phyloP scores from a whole-genome alignment of 2,113 vertebrate genomes.

The Ageneiosus marmoratus region DNA sequence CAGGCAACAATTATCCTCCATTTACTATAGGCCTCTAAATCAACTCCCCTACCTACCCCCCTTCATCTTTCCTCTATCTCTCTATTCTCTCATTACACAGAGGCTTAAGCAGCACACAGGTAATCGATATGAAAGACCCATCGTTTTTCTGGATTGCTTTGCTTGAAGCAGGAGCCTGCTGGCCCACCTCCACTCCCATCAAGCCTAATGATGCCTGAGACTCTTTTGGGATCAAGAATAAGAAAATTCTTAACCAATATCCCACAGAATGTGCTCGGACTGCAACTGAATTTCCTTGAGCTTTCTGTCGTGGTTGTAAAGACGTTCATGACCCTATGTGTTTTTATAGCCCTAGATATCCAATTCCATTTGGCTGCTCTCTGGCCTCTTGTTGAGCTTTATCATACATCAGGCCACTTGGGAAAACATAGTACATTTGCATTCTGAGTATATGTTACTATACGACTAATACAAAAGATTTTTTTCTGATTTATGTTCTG shows the following conservation, averaged over 20 bases:
- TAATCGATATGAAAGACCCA: constrained; percentile 46
- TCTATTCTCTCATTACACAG: constrained; percentile 50
- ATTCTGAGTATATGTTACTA: constrained; percentile 10
- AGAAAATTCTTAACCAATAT: constrained; percentile 35
- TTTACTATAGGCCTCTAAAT: constrained; percentile 32
- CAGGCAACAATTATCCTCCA: constrained; percentile 46
- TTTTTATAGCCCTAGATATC: constrained; percentile 23
- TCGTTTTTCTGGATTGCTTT: constrained; percentile 44
- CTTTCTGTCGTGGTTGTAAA: background rate
- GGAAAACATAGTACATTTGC: background rate
- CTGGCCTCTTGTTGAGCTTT: background rate
- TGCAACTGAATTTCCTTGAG: background rate
- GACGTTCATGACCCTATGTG: background rate
- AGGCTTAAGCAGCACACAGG: constrained; percentile 45
- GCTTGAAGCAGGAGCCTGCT: constrained; percentile 34
- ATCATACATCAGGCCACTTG: background rate
- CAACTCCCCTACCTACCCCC: background rate
- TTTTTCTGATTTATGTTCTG: background rate
- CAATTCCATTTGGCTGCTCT: constrained; percentile 11
- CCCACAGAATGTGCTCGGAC: background rate
- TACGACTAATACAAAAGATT: background rate
- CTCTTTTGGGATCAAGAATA: constrained; percentile 39
- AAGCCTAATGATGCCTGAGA: constrained; percentile 43
- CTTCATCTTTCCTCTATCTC: constrained; percentile 30
- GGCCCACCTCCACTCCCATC: constrained; percentile 38